phyloP scores from a whole-genome alignment of 2,888 invertebrate species.

The Selenia dentaria region DNA sequence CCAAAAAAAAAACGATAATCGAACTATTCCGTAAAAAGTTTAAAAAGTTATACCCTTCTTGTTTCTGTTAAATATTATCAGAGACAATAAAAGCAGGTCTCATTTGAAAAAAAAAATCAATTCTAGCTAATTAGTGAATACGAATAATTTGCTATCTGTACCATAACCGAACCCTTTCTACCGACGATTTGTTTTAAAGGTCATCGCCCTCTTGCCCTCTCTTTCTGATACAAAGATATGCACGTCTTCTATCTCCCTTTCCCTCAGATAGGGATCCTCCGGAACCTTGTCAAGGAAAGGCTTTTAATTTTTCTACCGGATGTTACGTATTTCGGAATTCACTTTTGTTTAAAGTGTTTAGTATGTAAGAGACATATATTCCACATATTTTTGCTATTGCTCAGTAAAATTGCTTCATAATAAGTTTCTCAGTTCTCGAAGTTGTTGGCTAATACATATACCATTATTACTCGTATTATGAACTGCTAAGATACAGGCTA shows the following conservation, averaged over 20 bases:
- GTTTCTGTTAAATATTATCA: too few relatives aligned
- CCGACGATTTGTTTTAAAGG: slow-evolving; percentile 83
- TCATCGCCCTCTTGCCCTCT: slow-evolving; percentile 73
- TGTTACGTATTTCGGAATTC: slow-evolving; percentile 56
- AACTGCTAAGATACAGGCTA: too few relatives aligned
- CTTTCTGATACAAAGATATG: slow-evolving; percentile 50
- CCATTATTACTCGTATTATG: too few relatives aligned
- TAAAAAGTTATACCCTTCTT: too few relatives aligned
- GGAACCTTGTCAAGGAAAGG: slow-evolving; percentile 66
- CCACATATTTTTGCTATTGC: too few relatives aligned
- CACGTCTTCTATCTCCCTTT: slow-evolving; percentile 54
- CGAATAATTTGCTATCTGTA: slow-evolving; percentile 59
- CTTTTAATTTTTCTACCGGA: slow-evolving; percentile 71
- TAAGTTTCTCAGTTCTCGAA: too few relatives aligned
- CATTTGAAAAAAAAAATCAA: too few relatives aligned
- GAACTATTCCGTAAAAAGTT: too few relatives aligned
- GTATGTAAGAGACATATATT: background rate
- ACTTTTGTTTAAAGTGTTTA: slow-evolving; percentile 19
- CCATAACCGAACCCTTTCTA: slow-evolving; percentile 79
- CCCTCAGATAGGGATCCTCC: slow-evolving; percentile 70
- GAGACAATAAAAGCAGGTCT: too few relatives aligned
- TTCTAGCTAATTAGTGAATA: slow-evolving; percentile 27
- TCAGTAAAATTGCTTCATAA: too few relatives aligned
- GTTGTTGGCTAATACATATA: too few relatives aligned
- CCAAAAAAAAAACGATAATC: too few relatives aligned